Base-by-base conservation (phyloP, 2,797 vertebrate genomes). In the Rhinichthys osculus region DNA sequence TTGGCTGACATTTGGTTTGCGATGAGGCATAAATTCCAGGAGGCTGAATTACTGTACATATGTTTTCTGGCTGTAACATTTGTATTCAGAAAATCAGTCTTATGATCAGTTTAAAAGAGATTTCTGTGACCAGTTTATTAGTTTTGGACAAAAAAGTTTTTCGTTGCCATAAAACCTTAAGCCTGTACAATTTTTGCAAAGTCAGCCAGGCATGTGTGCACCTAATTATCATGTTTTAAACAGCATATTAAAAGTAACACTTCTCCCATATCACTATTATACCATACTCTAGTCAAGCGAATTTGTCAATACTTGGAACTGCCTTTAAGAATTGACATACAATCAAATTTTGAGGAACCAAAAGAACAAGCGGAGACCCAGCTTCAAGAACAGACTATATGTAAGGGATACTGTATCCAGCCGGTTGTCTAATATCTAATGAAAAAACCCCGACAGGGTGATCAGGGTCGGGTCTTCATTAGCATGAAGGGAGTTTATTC, bases 1-100 rank as follows among this genome's bases (percentile, higher is more conserved):
- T 81, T 81, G 83, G 62, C 84, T 85, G 81, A 84, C 50, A 70
- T 86, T 82, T 23, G 69, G 42, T 70, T 88, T 66, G 59, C 77
- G 38, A 66, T 79, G 72, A 82, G 38, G 73, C 83, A 78, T 82
- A 47, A 62, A 73, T 72, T 85, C 42, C 33, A 74, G 77, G 38
- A 67, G 40, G 66, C 66, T 16, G 50, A 52, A 52, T 50, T 50
- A 50, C 47, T 16, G 14, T 42, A 35, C 66, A 64, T 70, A 44
- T 1, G 35, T 6, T 6, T 73, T 81, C 54, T 85, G 27, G 23
- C 40, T 77, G 59, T 40, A 50, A 50, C 2, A n/a, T 74, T 35
- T n/a, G 40, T 17, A 38, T 50, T 66, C 30, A 67, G 21, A 67
- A 17, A 67, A 50, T 27, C 6, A 40, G 47, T 40, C 33, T 47